Base-by-base conservation (phyloP, 2,113 vertebrate species). In the Trichechus manatus region DNA sequence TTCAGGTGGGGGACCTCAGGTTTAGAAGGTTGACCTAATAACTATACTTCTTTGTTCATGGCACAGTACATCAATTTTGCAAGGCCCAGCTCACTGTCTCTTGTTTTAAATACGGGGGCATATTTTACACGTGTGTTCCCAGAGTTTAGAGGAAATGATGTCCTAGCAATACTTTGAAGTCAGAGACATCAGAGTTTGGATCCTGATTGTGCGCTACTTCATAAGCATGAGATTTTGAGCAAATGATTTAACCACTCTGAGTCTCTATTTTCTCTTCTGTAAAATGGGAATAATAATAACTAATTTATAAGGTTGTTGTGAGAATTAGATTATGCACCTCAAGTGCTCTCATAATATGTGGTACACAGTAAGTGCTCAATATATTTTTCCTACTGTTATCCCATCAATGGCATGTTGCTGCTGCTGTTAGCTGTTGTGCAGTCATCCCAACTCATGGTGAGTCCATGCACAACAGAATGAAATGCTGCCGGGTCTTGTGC, bases 21-120 rank as follows among this genome's bases (percentile, higher is more conserved):
- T 56, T 94, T 81, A 47, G n/a, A 95, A 8, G 36, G 23, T 87
- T 92, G 53, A 89, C 39, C 36, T 61, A 53, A 61, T 87, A 91
- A 39, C 77, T 10, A 47, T 20, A 74, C 31, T 72, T 89, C 36
- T 9, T 87, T 89, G 47, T 81, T 84, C 22, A 77, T n/a, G 42
- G 22, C 56, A 85, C 33, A 78, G 33, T 78, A 56, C 11, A 74
- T 75, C 13, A n/a, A 47, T 93, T 72, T 14, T 74, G 1, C 27
- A 83, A 70, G 44, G 1, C 10, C 23, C 27, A 27, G 42, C 15
- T 72, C 53, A 79, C 23, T 92, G 86, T 83, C 70, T 70, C 75
- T 31, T 36, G 19, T 39, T 88, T 95, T 74, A 92, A 53, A 5
- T 44, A 88, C 93, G 78, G 13, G 44, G n/a, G 25, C 70, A 47